Conservation (phyloP, 2,113 vertebrate species). For the Lepus timidus region DNA sequence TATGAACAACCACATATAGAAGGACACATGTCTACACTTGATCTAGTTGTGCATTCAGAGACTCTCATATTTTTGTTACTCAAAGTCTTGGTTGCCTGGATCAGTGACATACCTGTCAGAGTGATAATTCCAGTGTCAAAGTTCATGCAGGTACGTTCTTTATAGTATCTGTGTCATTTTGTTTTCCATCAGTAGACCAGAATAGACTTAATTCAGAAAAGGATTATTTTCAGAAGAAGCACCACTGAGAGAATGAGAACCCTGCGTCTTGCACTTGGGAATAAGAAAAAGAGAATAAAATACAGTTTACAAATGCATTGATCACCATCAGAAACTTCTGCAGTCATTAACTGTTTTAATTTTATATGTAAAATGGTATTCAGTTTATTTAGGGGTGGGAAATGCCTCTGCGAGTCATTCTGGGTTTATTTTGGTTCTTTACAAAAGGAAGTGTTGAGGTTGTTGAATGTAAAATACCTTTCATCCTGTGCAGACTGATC, state of each 20-base stretch:
- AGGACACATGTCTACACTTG: constrained; percentile 98
- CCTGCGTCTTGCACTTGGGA: constrained; percentile 96
- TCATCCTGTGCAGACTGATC: constrained; percentile 89
- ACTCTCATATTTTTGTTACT: constrained; percentile 99
- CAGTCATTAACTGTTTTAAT: constrained; percentile 90
- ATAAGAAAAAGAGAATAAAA: constrained; percentile 90
- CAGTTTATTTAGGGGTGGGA: constrained; percentile 79
- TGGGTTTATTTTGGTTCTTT: constrained; percentile 81
- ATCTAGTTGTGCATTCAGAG: constrained; percentile 98
- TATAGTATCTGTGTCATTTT: constrained; percentile 99
- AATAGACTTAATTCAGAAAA: constrained; percentile 99
- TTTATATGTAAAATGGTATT: constrained; percentile 85
- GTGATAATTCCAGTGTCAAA: constrained; percentile 97
- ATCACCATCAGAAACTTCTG: constrained; percentile 87
- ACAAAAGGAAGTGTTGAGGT: constrained; percentile 84
- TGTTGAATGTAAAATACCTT: constrained; percentile 88
- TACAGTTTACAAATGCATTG: constrained; percentile 95
- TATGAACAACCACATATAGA: constrained; percentile 99
- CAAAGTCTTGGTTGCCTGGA: constrained; percentile 97
- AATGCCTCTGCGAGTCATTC: constrained; percentile 70
- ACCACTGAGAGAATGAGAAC: constrained; percentile 96
- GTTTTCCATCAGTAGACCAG: constrained; percentile 99
- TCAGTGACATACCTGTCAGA: constrained; percentile 98
- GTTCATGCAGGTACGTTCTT: constrained; percentile 99
- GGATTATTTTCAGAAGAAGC: constrained; percentile 99